phyloP scores from a whole-genome alignment of 1,140 invertebrate species.

The Caligus rogercresseyi region DNA sequence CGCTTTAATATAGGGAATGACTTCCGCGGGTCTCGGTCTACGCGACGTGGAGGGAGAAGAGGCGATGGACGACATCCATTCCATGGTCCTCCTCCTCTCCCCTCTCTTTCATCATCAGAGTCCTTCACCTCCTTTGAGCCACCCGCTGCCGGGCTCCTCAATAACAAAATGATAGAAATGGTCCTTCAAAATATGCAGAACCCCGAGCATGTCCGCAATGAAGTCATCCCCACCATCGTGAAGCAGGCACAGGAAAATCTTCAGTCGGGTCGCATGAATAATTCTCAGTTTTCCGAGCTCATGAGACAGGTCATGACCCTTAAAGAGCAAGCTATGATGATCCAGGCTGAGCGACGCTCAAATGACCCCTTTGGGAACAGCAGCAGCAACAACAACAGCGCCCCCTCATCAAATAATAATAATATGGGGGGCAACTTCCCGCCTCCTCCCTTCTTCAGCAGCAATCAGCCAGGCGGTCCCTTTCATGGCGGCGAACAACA shows the following conservation, averaged over 20 bases:
- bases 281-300: constrained; percentile 7
- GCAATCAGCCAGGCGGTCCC: neutral
- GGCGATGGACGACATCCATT: neutral
- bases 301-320: constrained; percentile 17
- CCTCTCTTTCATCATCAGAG: no score
- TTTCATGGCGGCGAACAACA: no score
- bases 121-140: neutral
- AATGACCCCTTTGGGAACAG: neutral
- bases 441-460: neutral
- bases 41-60: neutral
- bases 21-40: neutral
- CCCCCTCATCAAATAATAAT: no score
- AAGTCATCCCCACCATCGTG: constrained; percentile 11
- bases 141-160: neutral
- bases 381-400: neutral
- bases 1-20: neutral
- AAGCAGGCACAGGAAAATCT: neutral
- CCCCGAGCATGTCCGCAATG: constrained; percentile 1
- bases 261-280: constrained; percentile 4
- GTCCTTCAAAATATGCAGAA: neutral
- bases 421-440: constrained; percentile 1
- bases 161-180: neutral
- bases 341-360: neutral
- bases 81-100: neutral
- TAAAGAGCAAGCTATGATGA: constrained; percentile 15